Base-by-base conservation (phyloP, 2,113 vertebrate genomes). In the Circaetus gallicus region DNA sequence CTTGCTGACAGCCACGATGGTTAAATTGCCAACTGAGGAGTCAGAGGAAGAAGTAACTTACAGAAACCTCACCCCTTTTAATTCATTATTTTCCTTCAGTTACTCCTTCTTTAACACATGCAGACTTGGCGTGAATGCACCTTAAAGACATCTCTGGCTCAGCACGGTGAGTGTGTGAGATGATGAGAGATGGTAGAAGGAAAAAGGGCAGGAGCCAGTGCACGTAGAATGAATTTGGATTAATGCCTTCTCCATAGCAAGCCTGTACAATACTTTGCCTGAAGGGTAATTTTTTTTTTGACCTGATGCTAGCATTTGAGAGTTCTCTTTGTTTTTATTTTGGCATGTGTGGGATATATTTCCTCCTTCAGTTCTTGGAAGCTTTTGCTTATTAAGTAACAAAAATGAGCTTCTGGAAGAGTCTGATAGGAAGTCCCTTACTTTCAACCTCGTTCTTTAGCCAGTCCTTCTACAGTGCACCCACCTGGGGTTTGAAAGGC, bases 121-220 rank as follows among this genome's bases (percentile, higher is more conserved):
- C 28, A 28, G 55, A 5, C 11, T 13, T 20, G 83, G 36, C 0
- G 0, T 50, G 63, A 50, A 20, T 0, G 6, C 42, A 18, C 43
- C 32, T 29, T 18, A 9, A 29, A 40, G 36, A 58, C 34, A 36
- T 26, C 47, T 28, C 56, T 19, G n/a, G 8, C 26, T 34, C 40
- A 21, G 56, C 22, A 7, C 0, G 4, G 43, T 2, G 16, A 16
- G 32, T 9, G 3, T 1, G 3, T 17, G 43, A 26, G 38, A 6
- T 31, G 10, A 8, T 14, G 70, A 59, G 34, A 50, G 56, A 11
- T 5, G 29, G 43, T 21, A 26, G 78, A 43, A 62, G 28, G 56
- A 28, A 26, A 36, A 58, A 50, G 19, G 61, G 50, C 18, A 43
- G 72, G 50, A 83, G 29, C 32, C 29, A n/a, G 72, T 1, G 1